Base-by-base conservation (phyloP, 2,888 invertebrate genomes). In the Tricholauxania praeusta region DNA sequence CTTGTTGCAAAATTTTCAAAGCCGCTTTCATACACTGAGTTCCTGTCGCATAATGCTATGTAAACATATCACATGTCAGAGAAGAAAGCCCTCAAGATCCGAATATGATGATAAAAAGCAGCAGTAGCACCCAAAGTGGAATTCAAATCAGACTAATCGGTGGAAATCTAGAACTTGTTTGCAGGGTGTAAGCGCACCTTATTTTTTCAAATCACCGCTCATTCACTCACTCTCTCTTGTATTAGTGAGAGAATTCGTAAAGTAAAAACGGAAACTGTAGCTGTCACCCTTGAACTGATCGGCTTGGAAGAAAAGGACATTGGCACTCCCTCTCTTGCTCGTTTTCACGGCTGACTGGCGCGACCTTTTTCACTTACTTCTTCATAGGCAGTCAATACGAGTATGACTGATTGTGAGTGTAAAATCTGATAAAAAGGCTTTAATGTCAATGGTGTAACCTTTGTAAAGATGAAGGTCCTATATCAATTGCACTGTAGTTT, bases 1-100 rank as follows among this genome's bases (percentile, higher is more conserved):
- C 78, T 79, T 55, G 83, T 80, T 80, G 80, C 77, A 76, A 78
- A 79, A 80, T 73, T 71, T 77, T 75, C 74, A 72, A 78, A 77
- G 74, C 74, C 67, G 57, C 66, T 70, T 62, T 47, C 6, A 22
- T 1, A 48, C 8, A 19, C 19, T 14, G 17, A 64, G 64, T 12
- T 63, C 53, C 52, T 62, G 70, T 53, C 53, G 70, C 53, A 32
- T 52, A 47, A 52, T 70, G 22, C 53, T 63, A 53, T 47, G 70
- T 71, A 76, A 75, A 71, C 63, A 71, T 60, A 62, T 64, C 71
- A 71, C 68, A 71, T 68, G 72, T 60, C 75, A 76, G 74, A 74
- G 70, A 71, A 65, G 53, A 77, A 75, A 59, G 22, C 15, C 8
- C 49, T 39, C 0, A 39, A 68, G 68, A 68, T 68, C 68, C 68